Evolutionary conservation across 2,797 vertebrate genomes (phyloP).

Genomic region (Coregonus sp.): DNA sequence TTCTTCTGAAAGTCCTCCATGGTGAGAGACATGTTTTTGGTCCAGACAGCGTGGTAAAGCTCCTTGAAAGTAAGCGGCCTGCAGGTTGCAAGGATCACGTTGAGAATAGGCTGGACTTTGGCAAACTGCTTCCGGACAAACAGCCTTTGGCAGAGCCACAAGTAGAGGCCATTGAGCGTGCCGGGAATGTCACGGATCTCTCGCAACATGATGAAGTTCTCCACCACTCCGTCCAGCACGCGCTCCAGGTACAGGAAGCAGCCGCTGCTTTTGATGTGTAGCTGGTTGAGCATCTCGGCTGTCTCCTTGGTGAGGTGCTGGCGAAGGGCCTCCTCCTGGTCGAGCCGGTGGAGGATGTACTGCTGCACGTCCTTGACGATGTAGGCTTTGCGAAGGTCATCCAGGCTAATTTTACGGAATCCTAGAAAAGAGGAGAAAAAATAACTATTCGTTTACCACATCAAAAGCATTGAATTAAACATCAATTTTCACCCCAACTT

Average conservation of each 20-base stretch:
- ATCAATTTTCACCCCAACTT: not conserved
- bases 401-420: slow-evolving; percentile 97
- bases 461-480: not conserved
- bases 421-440: slow-evolving; percentile 70
- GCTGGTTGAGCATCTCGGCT: slow-evolving; percentile 97
- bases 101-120: slow-evolving; percentile 96
- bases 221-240: slow-evolving; percentile 95
- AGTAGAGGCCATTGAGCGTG: slow-evolving; percentile 95
- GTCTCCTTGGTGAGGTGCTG: slow-evolving; percentile 99
- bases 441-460: slow-evolving; percentile 8
- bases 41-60: slow-evolving; percentile 95
- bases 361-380: slow-evolving; percentile 99
- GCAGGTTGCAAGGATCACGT: slow-evolving; percentile 94
- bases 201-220: slow-evolving; percentile 96
- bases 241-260: slow-evolving; percentile 98
- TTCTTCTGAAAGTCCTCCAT: slow-evolving; percentile 98
- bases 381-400: slow-evolving; percentile 96
- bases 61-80: slow-evolving; percentile 89
- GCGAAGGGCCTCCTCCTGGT: slow-evolving; percentile 95
- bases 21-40: slow-evolving; percentile 90
- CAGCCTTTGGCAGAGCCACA: slow-evolving; percentile 98
- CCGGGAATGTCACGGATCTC: slow-evolving; percentile 99
- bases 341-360: slow-evolving; percentile 95
- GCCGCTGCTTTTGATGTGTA: slow-evolving; percentile 99
- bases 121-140: slow-evolving; percentile 99